These are phyloP conservation scores for Antrozous pallidus DNA, from an alignment of 2,797 vertebrate genomes.

Conservation along the genomic window DNA sequence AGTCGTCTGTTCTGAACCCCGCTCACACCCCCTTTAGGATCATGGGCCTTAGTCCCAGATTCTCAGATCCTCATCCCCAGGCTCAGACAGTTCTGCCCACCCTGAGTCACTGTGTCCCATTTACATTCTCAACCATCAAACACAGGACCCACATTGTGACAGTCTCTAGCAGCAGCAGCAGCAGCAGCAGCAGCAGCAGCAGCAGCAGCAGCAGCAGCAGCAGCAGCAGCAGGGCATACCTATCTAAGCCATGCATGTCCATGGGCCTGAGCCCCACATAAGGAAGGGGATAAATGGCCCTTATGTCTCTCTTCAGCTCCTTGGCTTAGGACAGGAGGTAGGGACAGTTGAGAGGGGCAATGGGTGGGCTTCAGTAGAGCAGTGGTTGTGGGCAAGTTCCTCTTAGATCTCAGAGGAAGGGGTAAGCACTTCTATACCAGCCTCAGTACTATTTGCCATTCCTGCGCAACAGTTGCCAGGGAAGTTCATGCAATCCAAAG, in stretches of 20 bases:
- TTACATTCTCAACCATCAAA: conserved; percentile 3
- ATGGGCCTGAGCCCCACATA: background rate
- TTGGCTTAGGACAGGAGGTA: background rate
- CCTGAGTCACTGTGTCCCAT: background rate
- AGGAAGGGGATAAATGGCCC: background rate
- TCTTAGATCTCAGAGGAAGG: too few relatives aligned
- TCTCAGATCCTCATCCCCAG: background rate
- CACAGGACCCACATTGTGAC: background rate
- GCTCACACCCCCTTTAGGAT: background rate
- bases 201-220: too few relatives aligned
- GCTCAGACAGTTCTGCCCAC: background rate
- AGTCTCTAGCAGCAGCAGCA: background rate
- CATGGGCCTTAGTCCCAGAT: background rate
- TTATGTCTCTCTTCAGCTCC: background rate
- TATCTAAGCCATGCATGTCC: background rate
- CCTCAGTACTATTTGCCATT: background rate
- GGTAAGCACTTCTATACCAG: background rate
- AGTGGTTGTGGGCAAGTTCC: background rate
- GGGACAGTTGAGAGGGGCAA: too few relatives aligned
- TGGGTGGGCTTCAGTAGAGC: background rate
- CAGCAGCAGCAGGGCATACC: background rate
- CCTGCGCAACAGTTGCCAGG: background rate
- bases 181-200: too few relatives aligned
- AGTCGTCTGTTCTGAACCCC: background rate
- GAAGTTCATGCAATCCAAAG: background rate